Evolutionary conservation across 2,888 invertebrate species (phyloP).

Genomic region (Cephalotes varians): DNA sequence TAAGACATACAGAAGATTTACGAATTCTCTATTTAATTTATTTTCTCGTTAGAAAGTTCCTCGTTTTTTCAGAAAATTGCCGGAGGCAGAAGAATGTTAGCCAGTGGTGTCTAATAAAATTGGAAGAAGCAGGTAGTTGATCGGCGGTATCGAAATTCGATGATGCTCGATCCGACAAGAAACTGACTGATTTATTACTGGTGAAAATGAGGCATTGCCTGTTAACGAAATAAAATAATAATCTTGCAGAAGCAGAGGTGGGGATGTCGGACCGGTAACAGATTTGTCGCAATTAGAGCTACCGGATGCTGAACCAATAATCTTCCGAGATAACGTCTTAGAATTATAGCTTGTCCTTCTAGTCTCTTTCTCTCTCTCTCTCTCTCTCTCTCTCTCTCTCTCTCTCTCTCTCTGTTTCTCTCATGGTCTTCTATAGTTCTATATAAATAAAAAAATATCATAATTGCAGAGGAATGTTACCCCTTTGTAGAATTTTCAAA

Average conservation of each 20-base stretch:
- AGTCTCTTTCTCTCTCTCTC: too few relatives aligned
- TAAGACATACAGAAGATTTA: not conserved
- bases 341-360: slow-evolving; percentile 14
- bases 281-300: slow-evolving; percentile 70
- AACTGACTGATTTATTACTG: slow-evolving; percentile 67
- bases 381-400: too few relatives aligned
- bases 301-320: slow-evolving; percentile 59
- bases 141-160: slow-evolving; percentile 36
- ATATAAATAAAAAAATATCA: not conserved
- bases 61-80: slow-evolving; percentile 48
- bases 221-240: slow-evolving; percentile 62
- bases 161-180: slow-evolving; percentile 20
- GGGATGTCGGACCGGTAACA: slow-evolving; percentile 57
- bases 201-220: slow-evolving; percentile 60
- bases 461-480: not conserved
- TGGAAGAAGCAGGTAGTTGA: slow-evolving; percentile 67
- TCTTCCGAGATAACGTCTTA: slow-evolving; percentile 58
- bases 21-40: slow-evolving; percentile 56
- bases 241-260: slow-evolving; percentile 42
- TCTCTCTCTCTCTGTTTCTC: too few relatives aligned
- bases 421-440: not conserved
- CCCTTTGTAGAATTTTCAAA: not conserved
- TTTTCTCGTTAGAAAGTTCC: slow-evolving; percentile 37
- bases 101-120: slow-evolving; percentile 56
- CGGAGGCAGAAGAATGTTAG: not conserved